Percentiles rank a stretch among this genome's conserved stretches.
These are phyloP conservation scores for Spongilla lacustris DNA, from an alignment of 37 sponge, comb jelly and placozoan genomes.

Conservation along the genomic window DNA sequence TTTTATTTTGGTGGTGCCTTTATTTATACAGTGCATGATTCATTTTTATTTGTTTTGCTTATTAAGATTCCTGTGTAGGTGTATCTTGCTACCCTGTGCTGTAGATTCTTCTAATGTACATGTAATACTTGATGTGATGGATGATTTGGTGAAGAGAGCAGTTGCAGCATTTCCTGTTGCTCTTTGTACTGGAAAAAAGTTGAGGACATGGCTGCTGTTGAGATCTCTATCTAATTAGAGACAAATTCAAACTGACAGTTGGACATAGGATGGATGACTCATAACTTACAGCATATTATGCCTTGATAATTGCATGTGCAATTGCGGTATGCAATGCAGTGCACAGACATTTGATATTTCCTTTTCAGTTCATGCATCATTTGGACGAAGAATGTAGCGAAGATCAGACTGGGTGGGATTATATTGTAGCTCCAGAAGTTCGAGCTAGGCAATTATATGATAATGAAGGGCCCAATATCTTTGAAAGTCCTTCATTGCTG, in stretches of 20 bases:
- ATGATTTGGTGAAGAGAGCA: not conserved
- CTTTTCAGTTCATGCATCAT: not conserved
- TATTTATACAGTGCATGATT: too few species aligned
- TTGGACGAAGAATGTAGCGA: not conserved
- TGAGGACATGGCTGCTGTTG: not conserved
- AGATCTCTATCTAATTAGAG: not conserved
- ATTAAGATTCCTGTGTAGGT: slow-evolving; percentile 6
- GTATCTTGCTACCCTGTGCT: slow-evolving; percentile 11
- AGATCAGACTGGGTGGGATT: not conserved
- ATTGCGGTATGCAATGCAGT: not conserved
- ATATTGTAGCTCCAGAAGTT: not conserved
- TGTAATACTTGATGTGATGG: not conserved
- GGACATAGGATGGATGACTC: not conserved
- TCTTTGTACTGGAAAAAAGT: not conserved
- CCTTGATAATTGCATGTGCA: slow-evolving; percentile 4
- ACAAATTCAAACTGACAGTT: not conserved
- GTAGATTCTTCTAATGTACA: not conserved
- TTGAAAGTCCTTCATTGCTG: too few species aligned
- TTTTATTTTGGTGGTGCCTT: not conserved
- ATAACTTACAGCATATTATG: not conserved
- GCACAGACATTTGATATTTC: not conserved
- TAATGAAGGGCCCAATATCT: not conserved
- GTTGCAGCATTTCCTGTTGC: slow-evolving; percentile 10
- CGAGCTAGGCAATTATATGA: not conserved
- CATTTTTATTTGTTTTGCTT: too few species aligned